Conservation (phyloP, 2,113 vertebrate species). For the Butorides virescens region DNA sequence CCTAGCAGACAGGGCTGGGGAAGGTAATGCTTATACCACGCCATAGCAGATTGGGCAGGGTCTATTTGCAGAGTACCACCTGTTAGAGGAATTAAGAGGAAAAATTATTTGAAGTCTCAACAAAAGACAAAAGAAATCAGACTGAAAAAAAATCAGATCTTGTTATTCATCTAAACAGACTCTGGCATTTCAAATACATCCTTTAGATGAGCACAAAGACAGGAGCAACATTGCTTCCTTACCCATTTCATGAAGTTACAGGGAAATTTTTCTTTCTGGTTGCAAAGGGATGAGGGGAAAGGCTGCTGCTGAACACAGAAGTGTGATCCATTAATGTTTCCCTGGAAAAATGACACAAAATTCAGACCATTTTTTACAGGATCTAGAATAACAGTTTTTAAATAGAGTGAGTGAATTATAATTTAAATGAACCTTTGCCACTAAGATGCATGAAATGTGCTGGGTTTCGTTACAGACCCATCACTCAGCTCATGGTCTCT, state of each 20-base stretch:
- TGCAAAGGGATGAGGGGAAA: background rate
- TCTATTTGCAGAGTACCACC: background rate
- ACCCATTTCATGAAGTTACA: background rate
- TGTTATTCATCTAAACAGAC: background rate
- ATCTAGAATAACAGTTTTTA: background rate
- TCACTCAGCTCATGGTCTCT: background rate
- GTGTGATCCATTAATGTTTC: background rate
- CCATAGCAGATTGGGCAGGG: background rate
- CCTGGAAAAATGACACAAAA: background rate
- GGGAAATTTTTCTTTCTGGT: background rate
- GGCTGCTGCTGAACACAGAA: background rate
- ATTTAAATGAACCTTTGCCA: background rate
- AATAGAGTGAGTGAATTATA: background rate
- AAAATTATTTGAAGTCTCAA: background rate
- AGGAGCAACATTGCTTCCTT: background rate
- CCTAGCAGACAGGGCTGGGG: background rate
- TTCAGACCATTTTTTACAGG: background rate
- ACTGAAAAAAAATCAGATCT: background rate
- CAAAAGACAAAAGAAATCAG: background rate
- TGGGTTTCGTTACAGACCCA: background rate
- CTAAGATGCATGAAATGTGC: background rate
- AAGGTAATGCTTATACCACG: rapidly evolving
- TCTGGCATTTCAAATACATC: background rate
- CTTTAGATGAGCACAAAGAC: background rate
- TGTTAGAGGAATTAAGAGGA: background rate